Evolutionary conservation across 2,113 vertebrate genomes (phyloP).

Genomic region (Stictonetta naevosa): DNA sequence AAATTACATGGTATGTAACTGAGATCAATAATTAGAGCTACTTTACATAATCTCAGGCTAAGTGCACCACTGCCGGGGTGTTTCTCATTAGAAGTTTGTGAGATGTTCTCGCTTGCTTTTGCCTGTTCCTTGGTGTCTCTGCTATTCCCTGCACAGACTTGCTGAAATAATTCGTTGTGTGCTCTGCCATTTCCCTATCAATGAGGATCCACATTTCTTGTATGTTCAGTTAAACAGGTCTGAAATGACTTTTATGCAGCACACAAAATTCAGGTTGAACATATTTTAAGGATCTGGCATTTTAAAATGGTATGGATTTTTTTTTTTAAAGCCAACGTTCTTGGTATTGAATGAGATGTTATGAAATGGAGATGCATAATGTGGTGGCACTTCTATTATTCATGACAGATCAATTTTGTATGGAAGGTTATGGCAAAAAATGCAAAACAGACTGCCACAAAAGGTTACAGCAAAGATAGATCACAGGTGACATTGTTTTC

Average conservation of each 20-base stretch:
- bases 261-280: neutral
- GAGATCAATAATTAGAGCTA: conserved; percentile 9
- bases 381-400: conserved; percentile 43
- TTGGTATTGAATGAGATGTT: conserved; percentile 28
- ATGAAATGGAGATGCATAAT: conserved; percentile 54
- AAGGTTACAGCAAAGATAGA: conserved; percentile 50
- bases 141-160: neutral
- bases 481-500: conserved; percentile 59
- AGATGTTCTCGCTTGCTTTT: neutral
- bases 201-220: neutral
- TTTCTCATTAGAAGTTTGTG: neutral
- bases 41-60: conserved; percentile 21
- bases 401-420: conserved; percentile 66
- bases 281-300: neutral
- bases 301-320: conserved; percentile 24
- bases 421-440: conserved; percentile 67
- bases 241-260: neutral
- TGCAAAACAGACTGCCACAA: conserved; percentile 57
- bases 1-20: neutral
- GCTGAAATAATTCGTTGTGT: neutral
- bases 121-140: neutral
- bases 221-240: neutral
- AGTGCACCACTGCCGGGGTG: neutral
- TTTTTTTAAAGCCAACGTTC: conserved; percentile 17
- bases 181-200: neutral